A percentile compares a stretch with the other conserved stretches of the same genome.
phyloP scores from a whole-genome alignment of 2,113 vertebrate genomes.

The Gnathonemus longibarbis region DNA sequence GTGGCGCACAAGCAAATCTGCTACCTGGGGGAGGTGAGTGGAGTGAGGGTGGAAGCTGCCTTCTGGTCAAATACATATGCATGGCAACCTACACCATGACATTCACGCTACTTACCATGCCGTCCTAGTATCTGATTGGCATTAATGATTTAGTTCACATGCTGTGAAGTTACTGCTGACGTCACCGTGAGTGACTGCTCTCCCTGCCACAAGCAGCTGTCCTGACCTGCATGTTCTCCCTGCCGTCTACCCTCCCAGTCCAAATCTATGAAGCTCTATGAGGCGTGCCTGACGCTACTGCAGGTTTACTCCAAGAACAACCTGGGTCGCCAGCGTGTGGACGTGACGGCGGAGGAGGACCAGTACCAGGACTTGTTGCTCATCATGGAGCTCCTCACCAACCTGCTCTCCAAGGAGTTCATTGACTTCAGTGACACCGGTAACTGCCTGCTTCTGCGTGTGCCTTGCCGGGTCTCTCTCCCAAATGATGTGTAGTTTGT shows the following conservation, averaged over 20 bases:
- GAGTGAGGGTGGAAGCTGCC: background rate
- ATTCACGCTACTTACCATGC: background rate
- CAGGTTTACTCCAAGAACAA: constrained; percentile 98
- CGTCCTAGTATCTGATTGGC: background rate
- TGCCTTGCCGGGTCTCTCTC: too few relatives aligned
- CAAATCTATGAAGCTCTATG: constrained; percentile 96
- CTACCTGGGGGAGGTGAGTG: constrained; percentile 91
- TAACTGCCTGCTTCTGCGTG: constrained; percentile 40
- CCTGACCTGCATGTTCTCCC: constrained; percentile 23
- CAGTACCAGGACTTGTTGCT: constrained; percentile 98
- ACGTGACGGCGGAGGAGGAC: constrained; percentile 89
- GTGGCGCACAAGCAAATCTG: constrained; percentile 99
- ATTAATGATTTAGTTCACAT: background rate
- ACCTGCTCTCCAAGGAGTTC: constrained; percentile 96
- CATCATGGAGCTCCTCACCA: constrained; percentile 98
- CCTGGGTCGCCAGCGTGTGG: constrained; percentile 78
- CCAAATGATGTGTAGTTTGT: background rate
- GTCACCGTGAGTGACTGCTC: background rate
- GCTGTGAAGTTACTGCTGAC: background rate
- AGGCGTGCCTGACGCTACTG: constrained; percentile 90
- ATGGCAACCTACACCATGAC: background rate
- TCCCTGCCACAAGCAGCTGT: constrained; percentile 13
- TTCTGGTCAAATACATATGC: background rate
- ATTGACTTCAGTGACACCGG: constrained; percentile 98
- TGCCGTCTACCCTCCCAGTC: constrained; percentile 54